Percentiles rank a stretch among this genome's conserved stretches.
phyloP scores from a whole-genome alignment of 2,797 vertebrate genomes.

The Martes flavigula region DNA sequence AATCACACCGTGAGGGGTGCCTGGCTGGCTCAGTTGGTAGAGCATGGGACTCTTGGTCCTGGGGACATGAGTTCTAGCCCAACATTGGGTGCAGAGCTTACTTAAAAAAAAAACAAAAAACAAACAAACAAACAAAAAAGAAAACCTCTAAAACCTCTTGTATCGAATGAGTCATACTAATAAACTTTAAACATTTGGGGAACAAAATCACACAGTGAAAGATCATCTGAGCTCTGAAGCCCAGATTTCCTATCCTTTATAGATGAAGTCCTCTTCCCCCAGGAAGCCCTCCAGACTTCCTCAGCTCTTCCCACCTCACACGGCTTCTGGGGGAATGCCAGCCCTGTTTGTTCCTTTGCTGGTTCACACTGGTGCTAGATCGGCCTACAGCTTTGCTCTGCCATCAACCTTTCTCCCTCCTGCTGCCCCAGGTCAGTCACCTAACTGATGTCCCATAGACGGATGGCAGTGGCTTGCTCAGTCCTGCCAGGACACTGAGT shows the following conservation, averaged over 20 bases:
- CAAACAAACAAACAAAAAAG: not conserved
- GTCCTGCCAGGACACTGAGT: not conserved
- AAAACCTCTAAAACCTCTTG: not conserved
- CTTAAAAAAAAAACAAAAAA: not conserved
- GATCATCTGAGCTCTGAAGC: not conserved
- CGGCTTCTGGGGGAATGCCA: not conserved
- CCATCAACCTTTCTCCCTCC: not conserved
- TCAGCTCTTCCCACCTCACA: not conserved
- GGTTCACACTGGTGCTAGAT: not conserved
- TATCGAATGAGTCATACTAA: not conserved
- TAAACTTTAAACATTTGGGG: not conserved
- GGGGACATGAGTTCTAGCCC: not conserved
- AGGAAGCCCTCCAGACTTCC: constrained; percentile 8
- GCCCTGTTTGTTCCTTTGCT: constrained; percentile 8
- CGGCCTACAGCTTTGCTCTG: not conserved
- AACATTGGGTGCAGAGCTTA: not conserved
- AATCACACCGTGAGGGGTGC: not conserved
- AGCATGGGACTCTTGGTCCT: not conserved
- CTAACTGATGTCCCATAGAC: not conserved
- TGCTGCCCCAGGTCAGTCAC: not conserved
- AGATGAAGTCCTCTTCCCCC: not conserved
- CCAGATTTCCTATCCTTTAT: not conserved
- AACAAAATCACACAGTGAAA: not conserved
- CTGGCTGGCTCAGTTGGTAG: not conserved
- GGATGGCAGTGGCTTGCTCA: not conserved